Percentiles rank a stretch among this genome's conserved stretches.
phyloP scores from a whole-genome alignment of 30 jellyfish, hydroid and myxozoan species.

The Nemopilema nomurai region DNA sequence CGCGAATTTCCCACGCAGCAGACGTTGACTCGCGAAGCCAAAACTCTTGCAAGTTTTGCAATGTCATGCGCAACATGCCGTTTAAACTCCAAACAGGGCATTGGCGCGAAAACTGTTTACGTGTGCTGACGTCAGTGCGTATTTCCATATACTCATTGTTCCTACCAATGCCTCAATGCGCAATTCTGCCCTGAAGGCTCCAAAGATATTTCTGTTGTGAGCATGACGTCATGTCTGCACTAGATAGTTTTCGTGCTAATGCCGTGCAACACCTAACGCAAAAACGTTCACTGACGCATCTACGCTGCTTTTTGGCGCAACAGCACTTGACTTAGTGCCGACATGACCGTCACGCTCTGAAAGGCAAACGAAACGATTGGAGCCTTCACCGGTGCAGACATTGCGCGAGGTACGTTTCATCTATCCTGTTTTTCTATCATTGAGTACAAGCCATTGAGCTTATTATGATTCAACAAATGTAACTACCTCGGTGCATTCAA shows the following conservation, averaged over 20 bases:
- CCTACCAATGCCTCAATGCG: background rate
- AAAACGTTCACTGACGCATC: background rate
- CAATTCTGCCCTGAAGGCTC: slow-evolving; percentile 54
- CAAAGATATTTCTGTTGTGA: slow-evolving; percentile 23
- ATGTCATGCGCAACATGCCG: no score
- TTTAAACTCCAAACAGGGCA: slow-evolving; percentile 18
- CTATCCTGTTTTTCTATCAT: background rate
- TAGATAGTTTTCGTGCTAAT: slow-evolving; percentile 65
- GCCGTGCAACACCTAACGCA: slow-evolving; percentile 22
- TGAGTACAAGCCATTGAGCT: background rate
- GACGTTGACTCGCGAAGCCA: slow-evolving; percentile 2
- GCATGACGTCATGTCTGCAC: slow-evolving; percentile 85
- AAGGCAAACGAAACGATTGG: slow-evolving; percentile 5
- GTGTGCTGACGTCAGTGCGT: slow-evolving; percentile 69
- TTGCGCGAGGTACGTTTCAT: slow-evolving; percentile 32
- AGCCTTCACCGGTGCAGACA: background rate
- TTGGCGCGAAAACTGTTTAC: slow-evolving; percentile 73
- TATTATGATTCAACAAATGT: background rate
- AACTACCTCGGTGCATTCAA: background rate
- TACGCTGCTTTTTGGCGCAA: slow-evolving; percentile 14
- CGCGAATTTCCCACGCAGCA: background rate
- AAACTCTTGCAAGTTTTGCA: background rate
- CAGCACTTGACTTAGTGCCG: slow-evolving; percentile 37
- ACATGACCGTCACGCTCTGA: slow-evolving; percentile 65
- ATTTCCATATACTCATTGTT: background rate